Evolutionary conservation across 2,888 invertebrate genomes (phyloP).

Genomic region (Salpingus planirostris): DNA sequence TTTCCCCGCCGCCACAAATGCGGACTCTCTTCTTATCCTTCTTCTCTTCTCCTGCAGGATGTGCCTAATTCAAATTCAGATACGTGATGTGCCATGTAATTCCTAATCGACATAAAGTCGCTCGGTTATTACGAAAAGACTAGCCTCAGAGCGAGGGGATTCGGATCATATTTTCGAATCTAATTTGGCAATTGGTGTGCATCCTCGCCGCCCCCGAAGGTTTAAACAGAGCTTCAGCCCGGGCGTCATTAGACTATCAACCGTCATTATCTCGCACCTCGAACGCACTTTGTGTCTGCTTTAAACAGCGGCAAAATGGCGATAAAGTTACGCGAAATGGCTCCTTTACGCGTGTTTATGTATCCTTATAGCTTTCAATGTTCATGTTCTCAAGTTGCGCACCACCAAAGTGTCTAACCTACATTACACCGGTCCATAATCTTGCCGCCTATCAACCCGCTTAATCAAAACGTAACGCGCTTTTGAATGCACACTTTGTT

Average conservation of each 20-base stretch:
- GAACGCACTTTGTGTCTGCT: constrained; percentile 33
- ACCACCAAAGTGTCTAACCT: constrained; percentile 28
- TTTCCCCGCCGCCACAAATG: no score
- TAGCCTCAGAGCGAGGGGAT: constrained; percentile 17
- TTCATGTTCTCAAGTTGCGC: constrained; percentile 34
- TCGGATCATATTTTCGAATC: constrained; percentile 28
- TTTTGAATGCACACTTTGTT: constrained; percentile 20
- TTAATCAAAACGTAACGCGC: constrained; percentile 30
- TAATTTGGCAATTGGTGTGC: constrained; percentile 28
- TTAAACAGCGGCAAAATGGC: constrained; percentile 37
- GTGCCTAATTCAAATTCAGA: no score
- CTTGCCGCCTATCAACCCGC: constrained; percentile 26
- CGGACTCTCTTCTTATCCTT: no score
- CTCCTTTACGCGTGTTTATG: constrained; percentile 44
- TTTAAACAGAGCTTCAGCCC: constrained; percentile 19
- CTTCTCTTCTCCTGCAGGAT: no score
- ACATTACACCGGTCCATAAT: constrained; percentile 31
- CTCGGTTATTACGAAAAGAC: no score
- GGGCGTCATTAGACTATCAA: constrained; percentile 36
- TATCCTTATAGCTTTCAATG: constrained; percentile 37
- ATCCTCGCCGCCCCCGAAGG: constrained; percentile 19
- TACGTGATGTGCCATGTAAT: no score
- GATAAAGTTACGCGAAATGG: constrained; percentile 42
- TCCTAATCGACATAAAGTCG: no score
- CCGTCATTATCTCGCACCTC: constrained; percentile 41